Base-by-base conservation (phyloP, 2,888 invertebrate species). In the Plebejus anna region DNA sequence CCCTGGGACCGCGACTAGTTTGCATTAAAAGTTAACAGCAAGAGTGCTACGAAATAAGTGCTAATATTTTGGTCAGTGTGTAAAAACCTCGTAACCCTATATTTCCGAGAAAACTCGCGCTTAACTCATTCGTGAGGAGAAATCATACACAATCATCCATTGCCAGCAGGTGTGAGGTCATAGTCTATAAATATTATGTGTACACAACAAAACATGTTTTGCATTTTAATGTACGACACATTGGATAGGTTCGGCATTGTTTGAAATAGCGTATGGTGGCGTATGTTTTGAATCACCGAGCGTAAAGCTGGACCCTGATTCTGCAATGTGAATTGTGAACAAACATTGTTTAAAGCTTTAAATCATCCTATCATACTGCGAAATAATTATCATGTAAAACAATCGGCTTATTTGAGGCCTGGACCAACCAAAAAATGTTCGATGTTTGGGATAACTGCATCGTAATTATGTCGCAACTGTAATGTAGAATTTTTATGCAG, bases 151-250 rank as follows among this genome's bases (percentile, higher is more conserved):
- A 70, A 32, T 76, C 70, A 51, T 32, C 42, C 57, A 71, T 57
- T 51, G 76, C 70, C 38, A 76, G 36, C 57, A 76, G 73, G 77
- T 71, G 79, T 81, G 81, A 81, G 80, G 80, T 81, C 81, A 81
- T 79, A 76, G 72, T 78, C 70, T 72, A 76, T 76, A 76, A 79
- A 78, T 79, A 66, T 66, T 66, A 79, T 78, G 75, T 78, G 76
- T 76, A 78, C 76, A 78, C 79, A 76, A 80, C 81, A 81, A 79
- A 76, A 80, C 80, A 78, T 81, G 81, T 80, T 80, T 80, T 79
- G 82, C 79, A 82, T 82, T 76, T 79, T 79, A 79, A 81, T 80
- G 80, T 76, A 76, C 38, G 78, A 72, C n/a, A 71, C 38, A 51
- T 22, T 73, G 73, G 73, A 73, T 73, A 55, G 47, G 47, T 72